phyloP scores from a whole-genome alignment of 1,140 invertebrate species.

The Helicoverpa armigera region DNA sequence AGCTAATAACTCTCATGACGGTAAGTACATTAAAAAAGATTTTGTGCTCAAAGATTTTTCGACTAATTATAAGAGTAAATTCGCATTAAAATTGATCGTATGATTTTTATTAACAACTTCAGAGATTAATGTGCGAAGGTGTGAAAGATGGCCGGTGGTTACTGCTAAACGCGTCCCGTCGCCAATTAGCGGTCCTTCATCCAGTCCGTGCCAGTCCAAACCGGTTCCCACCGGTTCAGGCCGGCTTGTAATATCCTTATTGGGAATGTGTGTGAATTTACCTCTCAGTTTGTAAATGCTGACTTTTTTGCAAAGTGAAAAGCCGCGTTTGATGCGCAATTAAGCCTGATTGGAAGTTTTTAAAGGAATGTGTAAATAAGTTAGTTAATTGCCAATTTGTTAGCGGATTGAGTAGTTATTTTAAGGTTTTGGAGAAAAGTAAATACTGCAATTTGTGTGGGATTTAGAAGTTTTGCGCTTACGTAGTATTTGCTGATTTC shows the following conservation, averaged over 20 bases:
- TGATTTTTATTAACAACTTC: slow-evolving; percentile 10
- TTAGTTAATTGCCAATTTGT: slow-evolving; percentile 11
- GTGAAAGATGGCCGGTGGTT: slow-evolving; percentile 40
- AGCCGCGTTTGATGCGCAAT: slow-evolving; percentile 17
- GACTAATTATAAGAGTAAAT: background rate
- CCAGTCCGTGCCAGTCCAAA: slow-evolving; percentile 24
- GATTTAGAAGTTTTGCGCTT: background rate
- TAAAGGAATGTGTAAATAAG: slow-evolving; percentile 14
- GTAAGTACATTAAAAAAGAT: too few relatives aligned
- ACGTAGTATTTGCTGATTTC: too few relatives aligned
- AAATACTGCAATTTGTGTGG: background rate
- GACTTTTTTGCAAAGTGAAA: background rate
- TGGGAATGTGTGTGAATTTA: slow-evolving; percentile 43
- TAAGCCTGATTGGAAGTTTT: slow-evolving; percentile 34
- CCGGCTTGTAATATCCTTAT: slow-evolving; percentile 42
- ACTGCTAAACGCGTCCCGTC: slow-evolving; percentile 42
- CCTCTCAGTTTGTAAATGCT: slow-evolving; percentile 34
- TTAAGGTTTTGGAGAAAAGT: background rate
- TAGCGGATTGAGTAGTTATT: background rate
- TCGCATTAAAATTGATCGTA: background rate
- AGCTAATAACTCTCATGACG: too few relatives aligned
- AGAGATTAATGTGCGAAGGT: slow-evolving; percentile 38
- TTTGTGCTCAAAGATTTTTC: too few relatives aligned
- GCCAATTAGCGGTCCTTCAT: slow-evolving; percentile 41
- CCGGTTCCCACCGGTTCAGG: slow-evolving; percentile 8